Evolutionary conservation across 2,888 invertebrate species (phyloP).

Genomic region (Hydriomena furcata): DNA sequence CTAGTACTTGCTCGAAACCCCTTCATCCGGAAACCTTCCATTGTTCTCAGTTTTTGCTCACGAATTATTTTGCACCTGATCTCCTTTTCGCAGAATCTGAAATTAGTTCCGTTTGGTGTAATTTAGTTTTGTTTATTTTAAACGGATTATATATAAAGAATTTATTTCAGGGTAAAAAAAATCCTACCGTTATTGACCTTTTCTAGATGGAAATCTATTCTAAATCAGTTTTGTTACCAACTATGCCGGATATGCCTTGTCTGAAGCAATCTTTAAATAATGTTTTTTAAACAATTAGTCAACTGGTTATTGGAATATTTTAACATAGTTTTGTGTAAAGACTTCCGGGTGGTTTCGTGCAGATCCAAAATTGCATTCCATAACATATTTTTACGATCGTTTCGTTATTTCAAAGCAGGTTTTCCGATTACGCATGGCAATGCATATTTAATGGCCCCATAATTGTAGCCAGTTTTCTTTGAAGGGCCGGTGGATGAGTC

Average conservation of each 20-base stretch:
- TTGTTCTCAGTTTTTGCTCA: constrained; percentile 45
- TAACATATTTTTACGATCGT: not conserved
- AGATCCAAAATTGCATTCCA: no score
- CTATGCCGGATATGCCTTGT: no score
- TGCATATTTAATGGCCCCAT: constrained; percentile 25
- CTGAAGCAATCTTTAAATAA: no score
- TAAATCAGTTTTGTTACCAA: no score
- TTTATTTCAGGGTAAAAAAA: no score
- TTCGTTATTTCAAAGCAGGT: not conserved
- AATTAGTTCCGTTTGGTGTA: not conserved
- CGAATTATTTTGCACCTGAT: constrained; percentile 9
- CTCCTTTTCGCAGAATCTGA: not conserved
- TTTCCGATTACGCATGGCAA: constrained; percentile 9
- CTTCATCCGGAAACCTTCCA: constrained; percentile 34
- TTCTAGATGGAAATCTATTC: no score
- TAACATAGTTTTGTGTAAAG: not conserved
- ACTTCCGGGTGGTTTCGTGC: no score
- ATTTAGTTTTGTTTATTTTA: not conserved
- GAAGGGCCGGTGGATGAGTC: constrained; percentile 30
- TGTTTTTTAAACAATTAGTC: no score
- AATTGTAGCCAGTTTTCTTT: constrained; percentile 25
- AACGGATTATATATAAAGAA: no score
- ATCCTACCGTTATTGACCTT: no score
- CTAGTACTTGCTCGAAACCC: constrained; percentile 28
- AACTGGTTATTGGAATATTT: no score